phyloP scores from a whole-genome alignment of 1,140 invertebrate species.

The Drosophila grimshawi region DNA sequence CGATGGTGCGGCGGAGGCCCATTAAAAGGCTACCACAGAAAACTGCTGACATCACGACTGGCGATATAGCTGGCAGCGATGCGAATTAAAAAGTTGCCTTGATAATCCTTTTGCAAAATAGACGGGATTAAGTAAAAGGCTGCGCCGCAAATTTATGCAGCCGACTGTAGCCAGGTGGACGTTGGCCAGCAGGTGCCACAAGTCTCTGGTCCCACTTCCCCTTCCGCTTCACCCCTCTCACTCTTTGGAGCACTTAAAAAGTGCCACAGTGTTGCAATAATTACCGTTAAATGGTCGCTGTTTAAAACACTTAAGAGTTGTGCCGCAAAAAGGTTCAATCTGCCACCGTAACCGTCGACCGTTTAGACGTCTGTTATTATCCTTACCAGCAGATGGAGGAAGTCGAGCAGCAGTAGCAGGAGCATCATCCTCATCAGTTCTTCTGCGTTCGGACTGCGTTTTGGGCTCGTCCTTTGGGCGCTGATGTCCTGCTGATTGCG shows the following conservation, averaged over 20 bases:
- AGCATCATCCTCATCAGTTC: constrained; percentile 12
- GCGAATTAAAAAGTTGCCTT: constrained; percentile 82
- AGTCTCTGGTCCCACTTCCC: neutral
- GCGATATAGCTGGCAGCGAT: constrained; percentile 30
- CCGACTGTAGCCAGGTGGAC: constrained; percentile 55
- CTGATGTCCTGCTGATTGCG: constrained; percentile 62
- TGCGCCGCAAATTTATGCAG: constrained; percentile 77
- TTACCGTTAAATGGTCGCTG: constrained; percentile 79
- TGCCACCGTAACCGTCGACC: constrained; percentile 38
- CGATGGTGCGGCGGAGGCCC: constrained; percentile 20
- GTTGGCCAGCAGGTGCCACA: constrained; percentile 24
- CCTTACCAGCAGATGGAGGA: constrained; percentile 41
- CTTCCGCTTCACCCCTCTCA: neutral
- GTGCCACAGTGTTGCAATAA: constrained; percentile 82
- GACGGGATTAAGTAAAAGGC: constrained; percentile 80
- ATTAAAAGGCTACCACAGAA: constrained; percentile 77
- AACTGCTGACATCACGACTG: constrained; percentile 76
- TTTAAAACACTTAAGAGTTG: constrained; percentile 70
- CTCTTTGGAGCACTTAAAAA: constrained; percentile 69
- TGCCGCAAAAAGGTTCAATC: constrained; percentile 45
- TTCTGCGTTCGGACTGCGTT: constrained; percentile 5
- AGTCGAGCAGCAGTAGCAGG: neutral
- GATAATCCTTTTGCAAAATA: constrained; percentile 83
- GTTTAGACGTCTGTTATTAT: constrained; percentile 62
- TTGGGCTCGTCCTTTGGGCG: constrained; percentile 6